Base-by-base conservation (phyloP, 2,888 invertebrate species). In the Lacanobia wlatinum region DNA sequence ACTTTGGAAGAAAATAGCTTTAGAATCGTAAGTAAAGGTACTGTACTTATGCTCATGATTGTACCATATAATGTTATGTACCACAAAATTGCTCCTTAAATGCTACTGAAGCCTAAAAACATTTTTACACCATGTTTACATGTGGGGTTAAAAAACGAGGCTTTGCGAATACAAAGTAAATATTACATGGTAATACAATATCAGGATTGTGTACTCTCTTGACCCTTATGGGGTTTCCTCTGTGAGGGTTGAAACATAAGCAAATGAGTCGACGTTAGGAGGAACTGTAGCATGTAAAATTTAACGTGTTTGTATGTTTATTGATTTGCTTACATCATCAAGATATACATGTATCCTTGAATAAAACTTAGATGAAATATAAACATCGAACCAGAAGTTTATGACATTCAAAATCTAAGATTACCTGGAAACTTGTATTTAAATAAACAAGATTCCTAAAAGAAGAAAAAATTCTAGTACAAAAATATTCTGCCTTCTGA, bases 181-280 rank as follows among this genome's bases (percentile, higher is more conserved):
- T 66, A 77, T 73, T 70, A 53, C 23, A 62, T 53, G 70, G 70
- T 81, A 82, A 78, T 81, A 74, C 73, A 64, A 81, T 78, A 81
- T 78, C 34, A 52, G 52, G 60, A 12, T 48, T 80, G 59, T 73
- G 48, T 75, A 76, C 62, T 76, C 70, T 76, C 70, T 73, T 74
- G 76, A 79, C 78, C 83, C 73, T 76, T 76, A 78, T 75, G 59
- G 48, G 79, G 76, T 58, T 80, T 69, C 82, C 7, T 65, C 69
- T 65, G 74, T 53, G 69, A 74, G 86, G 80, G 76, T 76, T 23
- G 53, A 62, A 61, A 52, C 46, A 46, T 59, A 64, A 48, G 73
- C 53, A 66, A 58, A 74, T 70, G 65, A 66, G 50, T 56, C 53
- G 52, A 66, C 62, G 66, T 43, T 59, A 16, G 48, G n/a, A n/a